These are phyloP conservation scores for Aurelia aurita DNA, from an alignment of 30 jellyfish, hydroid and myxozoan species.

Conservation along the genomic window DNA sequence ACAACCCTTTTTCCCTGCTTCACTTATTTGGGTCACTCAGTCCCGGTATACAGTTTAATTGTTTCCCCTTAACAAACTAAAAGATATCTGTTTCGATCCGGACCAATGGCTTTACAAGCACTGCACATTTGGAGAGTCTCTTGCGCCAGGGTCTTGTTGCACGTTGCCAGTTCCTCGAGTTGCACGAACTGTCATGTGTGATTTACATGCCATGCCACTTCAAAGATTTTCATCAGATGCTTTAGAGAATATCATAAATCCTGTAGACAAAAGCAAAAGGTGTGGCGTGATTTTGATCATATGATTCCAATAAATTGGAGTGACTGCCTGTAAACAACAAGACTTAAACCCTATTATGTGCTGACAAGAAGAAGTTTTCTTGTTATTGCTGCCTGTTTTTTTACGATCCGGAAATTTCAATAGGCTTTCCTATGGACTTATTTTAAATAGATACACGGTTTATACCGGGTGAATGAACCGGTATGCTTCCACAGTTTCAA, in stretches of 20 bases:
- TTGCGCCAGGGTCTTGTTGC: conserved; percentile 11
- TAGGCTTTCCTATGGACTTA: too few species aligned
- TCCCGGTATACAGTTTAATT: not conserved
- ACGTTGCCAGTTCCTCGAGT: conserved; percentile 38
- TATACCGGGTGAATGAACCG: too few species aligned
- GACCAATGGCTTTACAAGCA: conserved; percentile 49
- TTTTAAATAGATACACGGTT: too few species aligned
- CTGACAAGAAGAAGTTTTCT: too few species aligned
- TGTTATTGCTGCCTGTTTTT: too few species aligned
- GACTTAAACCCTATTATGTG: too few species aligned
- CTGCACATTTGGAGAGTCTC: conserved; percentile 34
- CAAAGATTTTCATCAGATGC: conserved; percentile 57
- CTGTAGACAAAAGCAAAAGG: conserved; percentile 20
- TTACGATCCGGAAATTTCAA: too few species aligned
- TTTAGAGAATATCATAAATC: conserved; percentile 28
- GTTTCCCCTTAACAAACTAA: not conserved
- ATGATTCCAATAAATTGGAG: too few species aligned
- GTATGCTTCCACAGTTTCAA: too few species aligned
- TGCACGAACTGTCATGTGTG: conserved; percentile 28
- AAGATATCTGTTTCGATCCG: conserved; percentile 70
- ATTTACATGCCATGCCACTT: conserved; percentile 38
- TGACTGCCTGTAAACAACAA: too few species aligned
- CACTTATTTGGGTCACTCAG: too few species aligned
- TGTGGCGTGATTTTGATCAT: not conserved
- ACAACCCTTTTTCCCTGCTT: too few species aligned